Evolutionary conservation across 2,797 vertebrate genomes (phyloP), one percentile per base, ranked within the genome.

Genomic region (Lacerta agilis): DNA sequence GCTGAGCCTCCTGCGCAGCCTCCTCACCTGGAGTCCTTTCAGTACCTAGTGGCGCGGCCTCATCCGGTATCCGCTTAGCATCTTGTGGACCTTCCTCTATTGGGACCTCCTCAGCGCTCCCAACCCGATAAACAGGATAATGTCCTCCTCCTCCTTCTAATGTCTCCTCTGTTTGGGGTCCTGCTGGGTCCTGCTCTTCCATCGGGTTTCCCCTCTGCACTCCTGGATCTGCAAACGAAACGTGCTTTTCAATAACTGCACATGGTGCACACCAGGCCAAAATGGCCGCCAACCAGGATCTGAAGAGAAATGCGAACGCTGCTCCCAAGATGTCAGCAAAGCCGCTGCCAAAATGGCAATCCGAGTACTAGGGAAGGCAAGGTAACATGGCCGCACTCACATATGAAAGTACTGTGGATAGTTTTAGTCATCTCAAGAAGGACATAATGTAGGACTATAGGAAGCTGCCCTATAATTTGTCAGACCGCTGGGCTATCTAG

Each of bases 201-300:
- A 87, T 80, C 73, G 73, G n/a, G 43, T 81, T 87, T 61, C 49
- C 64, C 2, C 4, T 82, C 49, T 27, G 38, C 71, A 33, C 13
- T 82, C 71, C 41, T 18, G 5, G 41, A 87, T n/a, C 41, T 87
- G 79, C 58, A 81, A 87, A 43, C 3, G 17, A 67, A 87, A 76
- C 20, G 41, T 41, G 20, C 11, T 67, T 82, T 64, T 76, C 75
- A 76, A 15, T 76, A 45, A 82, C 71, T 33, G 72, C 38, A 82
- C 81, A 87, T 49, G 33, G n/a, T 27, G 36, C 2, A 36, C 5
- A 20, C 41, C 17, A 36, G 15, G 17, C 71, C 33, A 61, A 87
- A 82, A 75, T 75, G 66, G 23, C 23, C 25, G 36, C 10, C 49
- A 73, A 29, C 55, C 49, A 81, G 55, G 55, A 7, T 66, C 43